These are phyloP conservation scores for Paguma larvata DNA, from an alignment of 2,797 vertebrate species.

Conservation along the genomic window DNA sequence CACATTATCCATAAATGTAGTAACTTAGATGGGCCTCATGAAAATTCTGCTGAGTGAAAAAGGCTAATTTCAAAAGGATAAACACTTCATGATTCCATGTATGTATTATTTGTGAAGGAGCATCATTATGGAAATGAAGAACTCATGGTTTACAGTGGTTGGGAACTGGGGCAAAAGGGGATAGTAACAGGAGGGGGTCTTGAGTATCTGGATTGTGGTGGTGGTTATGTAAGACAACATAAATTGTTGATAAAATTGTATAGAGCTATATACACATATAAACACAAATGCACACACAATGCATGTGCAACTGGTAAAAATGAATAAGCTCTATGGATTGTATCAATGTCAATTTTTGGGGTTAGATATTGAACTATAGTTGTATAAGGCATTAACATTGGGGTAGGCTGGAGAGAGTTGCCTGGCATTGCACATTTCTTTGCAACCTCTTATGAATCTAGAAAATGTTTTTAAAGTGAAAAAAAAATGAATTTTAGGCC, in stretches of 20 bases:
- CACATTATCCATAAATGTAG: background rate
- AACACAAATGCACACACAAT: background rate
- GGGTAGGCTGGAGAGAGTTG: background rate
- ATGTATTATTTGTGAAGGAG: background rate
- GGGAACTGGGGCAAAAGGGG: background rate
- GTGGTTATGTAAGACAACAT: background rate
- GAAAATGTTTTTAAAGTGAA: background rate
- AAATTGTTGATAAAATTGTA: background rate
- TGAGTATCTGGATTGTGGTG: background rate
- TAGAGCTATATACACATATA: background rate
- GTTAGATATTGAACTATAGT: background rate
- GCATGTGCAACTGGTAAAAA: background rate
- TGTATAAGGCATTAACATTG: background rate
- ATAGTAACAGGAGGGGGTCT: background rate
- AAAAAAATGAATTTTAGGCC: background rate
- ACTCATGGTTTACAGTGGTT: background rate
- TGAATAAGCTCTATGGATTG: background rate
- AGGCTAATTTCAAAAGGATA: background rate
- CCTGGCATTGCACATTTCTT: background rate
- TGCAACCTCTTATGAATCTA: background rate
- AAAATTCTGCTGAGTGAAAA: slow-evolving; percentile 13
- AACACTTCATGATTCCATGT: background rate
- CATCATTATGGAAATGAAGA: background rate
- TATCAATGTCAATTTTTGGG: background rate
- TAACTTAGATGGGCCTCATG: background rate